Percentiles rank a stretch among this genome's conserved stretches.
phyloP scores from a whole-genome alignment of 2,113 vertebrate species.

The Vombatus ursinus region DNA sequence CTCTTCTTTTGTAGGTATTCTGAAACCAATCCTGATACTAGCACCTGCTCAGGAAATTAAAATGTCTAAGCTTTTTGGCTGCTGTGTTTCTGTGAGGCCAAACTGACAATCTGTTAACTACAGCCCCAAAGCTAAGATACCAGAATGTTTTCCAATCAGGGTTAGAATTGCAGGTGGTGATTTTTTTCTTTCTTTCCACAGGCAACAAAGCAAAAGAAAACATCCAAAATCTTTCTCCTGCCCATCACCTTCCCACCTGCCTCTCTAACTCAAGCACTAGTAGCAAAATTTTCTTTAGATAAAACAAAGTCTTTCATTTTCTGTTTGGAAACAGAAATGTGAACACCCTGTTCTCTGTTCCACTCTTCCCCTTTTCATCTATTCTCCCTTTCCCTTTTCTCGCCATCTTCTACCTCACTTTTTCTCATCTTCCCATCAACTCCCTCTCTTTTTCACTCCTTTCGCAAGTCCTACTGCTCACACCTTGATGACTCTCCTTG shows the following conservation, averaged over 20 bases:
- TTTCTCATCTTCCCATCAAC: neutral
- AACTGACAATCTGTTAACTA: constrained; percentile 64
- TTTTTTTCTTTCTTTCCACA: constrained; percentile 39
- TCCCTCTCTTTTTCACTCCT: neutral
- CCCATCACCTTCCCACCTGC: neutral
- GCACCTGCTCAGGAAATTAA: constrained; percentile 70
- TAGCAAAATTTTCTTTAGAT: neutral
- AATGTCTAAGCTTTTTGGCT: constrained; percentile 58
- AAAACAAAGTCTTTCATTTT: neutral
- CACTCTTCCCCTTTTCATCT: neutral
- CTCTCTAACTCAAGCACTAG: neutral
- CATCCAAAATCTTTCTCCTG: neutral
- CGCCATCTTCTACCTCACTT: neutral
- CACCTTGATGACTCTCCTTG: neutral
- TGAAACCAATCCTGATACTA: constrained; percentile 27
- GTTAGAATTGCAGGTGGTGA: constrained; percentile 48
- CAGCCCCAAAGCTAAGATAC: constrained; percentile 59
- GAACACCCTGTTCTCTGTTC: neutral
- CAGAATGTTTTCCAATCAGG: constrained; percentile 60
- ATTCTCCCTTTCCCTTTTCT: neutral
- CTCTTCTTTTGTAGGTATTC: neutral
- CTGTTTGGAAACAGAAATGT: neutral
- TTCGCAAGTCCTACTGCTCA: neutral
- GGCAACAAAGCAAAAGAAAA: constrained; percentile 55
- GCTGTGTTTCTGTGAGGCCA: neutral